Percentiles rank a stretch among this genome's conserved stretches.
Conservation (phyloP, 2,113 vertebrate genomes). For the Abramis brama region DNA sequence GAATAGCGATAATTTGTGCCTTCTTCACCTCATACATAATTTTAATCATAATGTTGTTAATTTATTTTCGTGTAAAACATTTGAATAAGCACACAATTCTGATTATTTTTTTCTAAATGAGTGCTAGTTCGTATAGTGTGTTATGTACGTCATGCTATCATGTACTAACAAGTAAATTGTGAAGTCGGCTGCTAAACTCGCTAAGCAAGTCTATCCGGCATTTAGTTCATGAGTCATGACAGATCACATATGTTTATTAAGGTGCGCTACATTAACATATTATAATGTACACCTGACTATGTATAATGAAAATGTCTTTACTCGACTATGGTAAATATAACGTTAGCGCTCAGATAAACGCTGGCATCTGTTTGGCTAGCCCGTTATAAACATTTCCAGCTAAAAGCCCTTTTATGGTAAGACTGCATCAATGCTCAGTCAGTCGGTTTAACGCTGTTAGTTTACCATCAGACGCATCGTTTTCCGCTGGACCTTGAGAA, state of each 20-base stretch:
- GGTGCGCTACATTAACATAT: neutral
- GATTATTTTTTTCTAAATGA: neutral
- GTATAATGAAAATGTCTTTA: neutral
- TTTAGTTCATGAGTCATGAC: neutral
- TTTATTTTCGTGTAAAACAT: neutral
- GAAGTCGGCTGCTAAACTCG: neutral
- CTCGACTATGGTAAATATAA: neutral
- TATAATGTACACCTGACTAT: neutral
- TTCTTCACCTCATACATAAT: neutral
- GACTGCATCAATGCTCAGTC: neutral
- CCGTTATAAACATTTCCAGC: slow-evolving; percentile 6
- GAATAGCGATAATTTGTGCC: neutral
- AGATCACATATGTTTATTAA: neutral
- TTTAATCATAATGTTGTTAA: neutral
- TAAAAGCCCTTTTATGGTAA: slow-evolving; percentile 31
- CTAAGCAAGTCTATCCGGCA: neutral
- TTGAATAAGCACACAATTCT: neutral
- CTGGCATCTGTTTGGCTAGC: neutral
- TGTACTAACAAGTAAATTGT: neutral
- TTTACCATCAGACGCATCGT: slow-evolving; percentile 65
- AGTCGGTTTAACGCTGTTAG: neutral
- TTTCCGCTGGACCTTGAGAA: slow-evolving; percentile 63
- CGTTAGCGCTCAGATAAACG: neutral
- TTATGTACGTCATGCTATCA: neutral
- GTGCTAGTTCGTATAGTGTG: neutral